Percentiles rank a stretch among this genome's conserved stretches.
Conservation (phyloP, 2,888 invertebrate species). For the Tetragonisca angustula region DNA sequence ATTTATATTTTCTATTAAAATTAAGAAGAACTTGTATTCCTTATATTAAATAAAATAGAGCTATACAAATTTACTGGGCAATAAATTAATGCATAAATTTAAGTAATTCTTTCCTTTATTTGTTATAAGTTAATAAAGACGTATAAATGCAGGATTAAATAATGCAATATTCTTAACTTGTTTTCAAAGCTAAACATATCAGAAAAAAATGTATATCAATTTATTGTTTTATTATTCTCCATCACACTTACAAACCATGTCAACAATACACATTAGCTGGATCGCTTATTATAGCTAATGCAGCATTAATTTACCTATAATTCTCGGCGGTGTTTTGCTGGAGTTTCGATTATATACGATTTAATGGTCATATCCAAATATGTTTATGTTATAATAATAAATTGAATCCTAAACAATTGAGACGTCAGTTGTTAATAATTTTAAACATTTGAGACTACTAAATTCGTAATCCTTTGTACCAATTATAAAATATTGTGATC, state of each 20-base stretch:
- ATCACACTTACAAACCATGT: slow-evolving; percentile 70
- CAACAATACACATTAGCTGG: slow-evolving; percentile 68
- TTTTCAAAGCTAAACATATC: slow-evolving; percentile 62
- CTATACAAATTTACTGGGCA: slow-evolving; percentile 20
- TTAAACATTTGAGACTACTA: slow-evolving; percentile 20
- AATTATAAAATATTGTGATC: slow-evolving; percentile 37
- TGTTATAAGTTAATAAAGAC: slow-evolving; percentile 72
- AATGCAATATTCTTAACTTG: slow-evolving; percentile 66
- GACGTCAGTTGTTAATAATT: slow-evolving; percentile 46
- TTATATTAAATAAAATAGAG: not conserved
- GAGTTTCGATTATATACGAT: slow-evolving; percentile 62
- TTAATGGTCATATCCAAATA: slow-evolving; percentile 58
- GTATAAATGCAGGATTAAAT: slow-evolving; percentile 77
- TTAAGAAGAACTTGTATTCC: not conserved
- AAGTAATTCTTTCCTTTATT: slow-evolving; percentile 66
- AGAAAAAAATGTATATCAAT: slow-evolving; percentile 68
- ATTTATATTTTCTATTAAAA: not conserved
- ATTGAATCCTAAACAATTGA: slow-evolving; percentile 45
- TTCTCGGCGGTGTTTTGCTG: slow-evolving; percentile 50
- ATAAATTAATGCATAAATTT: slow-evolving; percentile 43
- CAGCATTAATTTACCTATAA: slow-evolving; percentile 60
- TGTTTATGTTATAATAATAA: slow-evolving; percentile 51
- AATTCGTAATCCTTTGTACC: slow-evolving; percentile 24
- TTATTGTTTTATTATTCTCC: slow-evolving; percentile 70
- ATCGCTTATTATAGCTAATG: slow-evolving; percentile 66